Evolutionary conservation across 2,888 invertebrate genomes (phyloP), one percentile per base, ranked within the genome.

Genomic region (Oscheius onirici): DNA sequence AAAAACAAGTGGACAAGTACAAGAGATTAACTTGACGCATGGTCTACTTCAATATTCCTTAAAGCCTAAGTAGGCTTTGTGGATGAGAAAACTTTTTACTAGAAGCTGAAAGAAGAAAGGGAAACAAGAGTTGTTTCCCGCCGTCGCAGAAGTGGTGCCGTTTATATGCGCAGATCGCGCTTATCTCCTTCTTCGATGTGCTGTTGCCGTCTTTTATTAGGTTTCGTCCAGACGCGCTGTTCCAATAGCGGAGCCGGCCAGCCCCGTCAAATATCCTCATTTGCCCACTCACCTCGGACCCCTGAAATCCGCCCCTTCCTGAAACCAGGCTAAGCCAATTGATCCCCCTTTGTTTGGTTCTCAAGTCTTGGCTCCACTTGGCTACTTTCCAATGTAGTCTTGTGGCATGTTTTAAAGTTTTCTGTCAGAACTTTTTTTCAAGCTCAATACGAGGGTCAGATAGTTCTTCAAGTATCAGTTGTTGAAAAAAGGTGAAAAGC

Each of bases 181-280:
- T 63, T 63, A 63, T 51, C 63, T 34, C 24, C 63, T 63, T 24
- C 63, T 63, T 24, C 24, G 63, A 63, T 63, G 63, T 63, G 63
- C 63, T 63, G 46, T 63, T 63, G 63, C 63, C 66, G 41, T 40
- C 66, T 52, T 66, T 66, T 66, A 66, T 66, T 66, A 66, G 66
- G 66, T 66, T 66, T 66, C 66, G 66, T 54, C 66, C 66, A 66
- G 52, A 66, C 52, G 66, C 66, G 52, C 66, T 54, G 52, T 66
- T 66, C 66, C 66, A 66, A 66, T 66, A 66, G 63, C 63, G 46
- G 63, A 63, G 63, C 63, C 63, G 63, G 63, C 63, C 63, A 46
- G 63, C 63, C 63, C 63, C 63, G 63, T 63, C 63, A 63, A 63
- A 63, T 63, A 63, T 63, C 63, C 63, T 63, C 63, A 63, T 63